Percentiles rank a stretch among this genome's conserved stretches.
These are phyloP conservation scores for Euplexia lucipara DNA, from an alignment of 2,888 invertebrate species.

Conservation along the genomic window DNA sequence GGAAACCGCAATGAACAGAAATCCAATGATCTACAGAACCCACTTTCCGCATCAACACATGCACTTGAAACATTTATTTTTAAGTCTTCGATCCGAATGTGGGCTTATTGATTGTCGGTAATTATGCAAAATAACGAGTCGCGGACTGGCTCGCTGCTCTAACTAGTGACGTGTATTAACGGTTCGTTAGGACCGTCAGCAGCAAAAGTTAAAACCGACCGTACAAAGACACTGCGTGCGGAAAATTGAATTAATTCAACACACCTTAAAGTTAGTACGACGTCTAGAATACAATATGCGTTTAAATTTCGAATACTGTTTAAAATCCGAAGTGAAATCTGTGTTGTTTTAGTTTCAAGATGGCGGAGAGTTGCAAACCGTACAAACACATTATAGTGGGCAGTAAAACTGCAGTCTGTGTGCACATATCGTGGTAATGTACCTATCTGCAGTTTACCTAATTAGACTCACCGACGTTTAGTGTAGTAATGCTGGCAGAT, in stretches of 20 bases:
- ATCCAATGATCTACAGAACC: slow-evolving; percentile 47
- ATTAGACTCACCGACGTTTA: slow-evolving; percentile 63
- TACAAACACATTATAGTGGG: slow-evolving; percentile 46
- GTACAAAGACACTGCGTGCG: slow-evolving; percentile 68
- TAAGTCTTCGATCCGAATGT: slow-evolving; percentile 75
- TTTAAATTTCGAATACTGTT: slow-evolving; percentile 32
- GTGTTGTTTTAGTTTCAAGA: slow-evolving; percentile 17
- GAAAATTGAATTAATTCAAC: slow-evolving; percentile 62
- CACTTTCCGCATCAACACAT: slow-evolving; percentile 43
- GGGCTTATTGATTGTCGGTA: slow-evolving; percentile 82
- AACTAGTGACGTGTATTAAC: slow-evolving; percentile 83
- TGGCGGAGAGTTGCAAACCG: slow-evolving; percentile 30
- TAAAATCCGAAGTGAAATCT: slow-evolving; percentile 20
- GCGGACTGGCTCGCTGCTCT: slow-evolving; percentile 71
- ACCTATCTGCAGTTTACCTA: slow-evolving; percentile 60
- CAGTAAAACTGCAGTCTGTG: slow-evolving; percentile 45
- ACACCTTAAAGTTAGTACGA: slow-evolving; percentile 29
- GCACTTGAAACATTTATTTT: slow-evolving; percentile 66
- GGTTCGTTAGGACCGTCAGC: slow-evolving; percentile 66
- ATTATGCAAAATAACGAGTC: slow-evolving; percentile 85
- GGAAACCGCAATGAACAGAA: slow-evolving; percentile 46
- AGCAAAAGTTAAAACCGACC: slow-evolving; percentile 59
- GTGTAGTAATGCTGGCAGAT: slow-evolving; percentile 51
- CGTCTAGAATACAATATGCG: slow-evolving; percentile 10
- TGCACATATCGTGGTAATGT: slow-evolving; percentile 61